A percentile compares a stretch with the other conserved stretches of the same genome.
Conservation (phyloP, 2,113 vertebrate species). For the Regulus satrapa region DNA sequence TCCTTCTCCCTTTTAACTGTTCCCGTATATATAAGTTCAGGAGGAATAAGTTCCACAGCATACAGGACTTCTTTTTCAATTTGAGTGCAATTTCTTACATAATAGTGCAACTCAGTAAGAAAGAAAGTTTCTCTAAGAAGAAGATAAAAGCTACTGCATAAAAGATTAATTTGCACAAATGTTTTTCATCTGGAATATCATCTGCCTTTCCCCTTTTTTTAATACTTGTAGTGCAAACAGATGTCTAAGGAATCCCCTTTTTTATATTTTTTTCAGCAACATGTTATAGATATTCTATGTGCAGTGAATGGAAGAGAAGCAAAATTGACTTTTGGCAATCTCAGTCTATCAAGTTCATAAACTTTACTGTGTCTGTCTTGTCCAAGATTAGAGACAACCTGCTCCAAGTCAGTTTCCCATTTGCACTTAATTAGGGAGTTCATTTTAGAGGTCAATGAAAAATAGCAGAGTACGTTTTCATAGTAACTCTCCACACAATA, state of each 20-base stretch:
- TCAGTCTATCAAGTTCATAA: slow-evolving; percentile 75
- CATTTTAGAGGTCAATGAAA: slow-evolving; percentile 76
- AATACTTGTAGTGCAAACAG: slow-evolving; percentile 62
- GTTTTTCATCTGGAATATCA: slow-evolving; percentile 28
- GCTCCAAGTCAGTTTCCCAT: slow-evolving; percentile 77
- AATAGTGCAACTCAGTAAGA: slow-evolving; percentile 26
- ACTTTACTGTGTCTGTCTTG: slow-evolving; percentile 72
- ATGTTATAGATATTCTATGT: slow-evolving; percentile 64
- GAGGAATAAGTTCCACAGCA: background rate
- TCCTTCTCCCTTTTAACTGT: background rate
- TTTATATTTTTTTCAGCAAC: slow-evolving; percentile 54
- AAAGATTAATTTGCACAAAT: slow-evolving; percentile 63
- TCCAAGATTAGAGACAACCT: slow-evolving; percentile 74
- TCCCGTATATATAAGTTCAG: background rate
- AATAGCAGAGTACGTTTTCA: slow-evolving; percentile 69
- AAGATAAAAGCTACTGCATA: slow-evolving; percentile 57
- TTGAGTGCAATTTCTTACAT: slow-evolving; percentile 17
- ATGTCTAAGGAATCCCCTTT: slow-evolving; percentile 69
- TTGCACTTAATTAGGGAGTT: slow-evolving; percentile 81
- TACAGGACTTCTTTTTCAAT: background rate
- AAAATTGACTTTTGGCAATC: slow-evolving; percentile 71
- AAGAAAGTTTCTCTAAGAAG: background rate
- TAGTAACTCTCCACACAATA: slow-evolving; percentile 77
- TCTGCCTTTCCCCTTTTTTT: background rate
- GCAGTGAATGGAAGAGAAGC: slow-evolving; percentile 61